These are phyloP conservation scores for Caradrina clavipalpis DNA, from an alignment of 2,888 invertebrate genomes.

Conservation along the genomic window DNA sequence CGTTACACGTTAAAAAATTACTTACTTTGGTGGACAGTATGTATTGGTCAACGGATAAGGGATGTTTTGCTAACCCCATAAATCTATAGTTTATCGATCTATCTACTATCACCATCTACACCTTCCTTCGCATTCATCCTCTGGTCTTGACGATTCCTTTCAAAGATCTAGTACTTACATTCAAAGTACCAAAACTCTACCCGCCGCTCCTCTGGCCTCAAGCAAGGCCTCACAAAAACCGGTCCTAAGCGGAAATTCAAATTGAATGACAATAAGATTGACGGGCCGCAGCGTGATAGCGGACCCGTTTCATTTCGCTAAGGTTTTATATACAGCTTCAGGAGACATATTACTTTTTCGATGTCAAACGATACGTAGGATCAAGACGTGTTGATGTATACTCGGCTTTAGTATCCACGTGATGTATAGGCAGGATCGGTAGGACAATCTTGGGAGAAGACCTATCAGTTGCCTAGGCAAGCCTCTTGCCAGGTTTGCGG, in stretches of 20 bases:
- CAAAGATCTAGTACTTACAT: not conserved
- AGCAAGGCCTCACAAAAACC: conserved; percentile 77
- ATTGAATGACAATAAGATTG: conserved; percentile 90
- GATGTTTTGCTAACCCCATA: too few species aligned
- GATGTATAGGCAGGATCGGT: conserved; percentile 54
- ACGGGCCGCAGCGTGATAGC: conserved; percentile 85
- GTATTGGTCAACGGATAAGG: too few species aligned
- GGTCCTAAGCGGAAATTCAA: conserved; percentile 86
- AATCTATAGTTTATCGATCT: too few species aligned
- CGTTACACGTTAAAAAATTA: too few species aligned
- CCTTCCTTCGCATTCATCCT: not conserved
- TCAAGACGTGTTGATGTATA: conserved; percentile 64
- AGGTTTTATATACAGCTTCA: conserved; percentile 72
- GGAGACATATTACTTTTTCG: conserved; percentile 79
- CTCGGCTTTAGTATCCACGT: conserved; percentile 47
- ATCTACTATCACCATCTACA: too few species aligned
- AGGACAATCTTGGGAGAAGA: conserved; percentile 40
- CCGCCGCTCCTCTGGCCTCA: conserved; percentile 67
- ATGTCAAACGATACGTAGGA: conserved; percentile 68
- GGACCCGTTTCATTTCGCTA: conserved; percentile 82
- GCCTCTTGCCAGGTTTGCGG: too few species aligned
- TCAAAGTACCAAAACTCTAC: not conserved
- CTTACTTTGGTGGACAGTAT: too few species aligned
- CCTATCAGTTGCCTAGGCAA: conserved; percentile 17
- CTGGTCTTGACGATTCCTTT: not conserved